Evolutionary conservation across 2,888 invertebrate species (phyloP), one percentile per base, ranked within the genome.

Genomic region (Callyntrura guangdongensis): DNA sequence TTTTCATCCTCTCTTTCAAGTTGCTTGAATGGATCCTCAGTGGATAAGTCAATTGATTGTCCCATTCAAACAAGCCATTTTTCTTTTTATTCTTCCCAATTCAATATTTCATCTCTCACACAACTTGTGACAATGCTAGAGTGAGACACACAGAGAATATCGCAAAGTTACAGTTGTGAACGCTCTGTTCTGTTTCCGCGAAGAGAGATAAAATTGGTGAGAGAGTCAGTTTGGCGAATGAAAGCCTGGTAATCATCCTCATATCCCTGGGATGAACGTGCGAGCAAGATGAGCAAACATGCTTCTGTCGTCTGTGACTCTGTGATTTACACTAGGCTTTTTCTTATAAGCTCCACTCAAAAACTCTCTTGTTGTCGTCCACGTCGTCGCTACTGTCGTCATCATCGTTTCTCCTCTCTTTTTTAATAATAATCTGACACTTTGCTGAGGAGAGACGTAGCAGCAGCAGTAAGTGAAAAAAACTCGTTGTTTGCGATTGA

Each of bases 1-100:
- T 72, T 45, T 11, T 72, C 6, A 5, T 36, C 45, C 53, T 77
- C 74, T 36, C 36, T 36, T 36, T 36, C 36, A 36, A 36, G 36
- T 36, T 36, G 36, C 36, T 36, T 36, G 36, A 36, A 49, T 77
- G 72, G 47, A 72, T 77, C 74, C 17, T 36, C 6, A 36, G 8
- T 77, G 56, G 77, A 56, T 79, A 27, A 79, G 22, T 56, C 77
- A 79, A 79, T 79, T 79, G 77, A 79, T 25, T 79, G 77, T 79
- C 53, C 77, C 77, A 79, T 79, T 79, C 56, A 79, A 53, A 79
- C 56, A 79, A 53, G 22, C 53, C 77, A 79, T 79, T 79, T 12
- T 56, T 79, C 67, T 67, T 56, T 22, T 79, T 36, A 36, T 36
- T 36, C 36, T 36, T 79, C 17, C n/a, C 77, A 79, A 79, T 79